These are phyloP conservation scores for Kradibia gibbosae DNA, from an alignment of 1,140 invertebrate genomes.

Conservation along the genomic window DNA sequence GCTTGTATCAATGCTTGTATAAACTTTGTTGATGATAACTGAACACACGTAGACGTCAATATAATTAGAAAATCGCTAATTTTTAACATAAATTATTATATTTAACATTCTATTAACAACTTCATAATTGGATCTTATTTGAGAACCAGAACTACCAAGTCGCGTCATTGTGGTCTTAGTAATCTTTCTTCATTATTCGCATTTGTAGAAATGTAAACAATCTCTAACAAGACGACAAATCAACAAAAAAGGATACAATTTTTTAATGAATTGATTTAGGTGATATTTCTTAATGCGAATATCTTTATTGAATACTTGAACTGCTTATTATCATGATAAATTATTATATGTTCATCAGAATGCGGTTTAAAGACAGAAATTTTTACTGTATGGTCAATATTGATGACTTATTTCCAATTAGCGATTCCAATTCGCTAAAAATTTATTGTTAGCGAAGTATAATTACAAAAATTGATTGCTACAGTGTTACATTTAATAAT, in stretches of 20 bases:
- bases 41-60: no score
- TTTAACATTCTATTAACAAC: slow-evolving; percentile 18
- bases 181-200: not conserved
- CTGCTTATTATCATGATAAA: not conserved
- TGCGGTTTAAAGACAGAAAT: no score
- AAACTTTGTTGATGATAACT: no score
- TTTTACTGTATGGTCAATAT: not conserved
- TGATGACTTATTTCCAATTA: not conserved
- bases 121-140: not conserved
- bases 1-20: not conserved
- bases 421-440: not conserved
- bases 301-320: not conserved
- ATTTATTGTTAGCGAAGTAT: not conserved
- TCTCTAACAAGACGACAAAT: not conserved
- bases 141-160: not conserved
- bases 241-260: not conserved
- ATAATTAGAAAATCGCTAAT: no score
- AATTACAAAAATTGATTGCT: not conserved
- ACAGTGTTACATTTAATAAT: not conserved
- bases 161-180: not conserved
- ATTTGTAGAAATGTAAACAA: not conserved
- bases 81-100: slow-evolving; percentile 34
- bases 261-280: not conserved
- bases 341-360: no score
- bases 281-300: not conserved